Base-by-base conservation (phyloP, 2,113 vertebrate genomes). In the Ctenomys sociabilis region DNA sequence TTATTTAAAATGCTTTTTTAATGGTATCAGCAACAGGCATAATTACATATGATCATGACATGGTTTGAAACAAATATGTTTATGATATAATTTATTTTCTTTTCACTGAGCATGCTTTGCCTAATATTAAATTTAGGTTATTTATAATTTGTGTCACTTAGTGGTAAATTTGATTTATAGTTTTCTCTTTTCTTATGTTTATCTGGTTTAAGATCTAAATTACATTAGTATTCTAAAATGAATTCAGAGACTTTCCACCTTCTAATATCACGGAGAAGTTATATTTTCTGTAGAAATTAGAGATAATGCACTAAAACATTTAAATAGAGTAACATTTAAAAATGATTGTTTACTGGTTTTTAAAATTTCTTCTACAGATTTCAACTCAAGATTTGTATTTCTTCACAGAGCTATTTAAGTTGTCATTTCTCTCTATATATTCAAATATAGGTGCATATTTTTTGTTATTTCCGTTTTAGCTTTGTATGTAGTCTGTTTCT, bases 11-110 rank as follows among this genome's bases (percentile, higher is more conserved):
- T 81, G 0, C 4, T 11, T 77, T 81, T 70, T 75, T 45, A 89
- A 80, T 89, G 14, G 9, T 70, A 7, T 12, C n/a, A 80, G 77
- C 19, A 57, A 19, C 30, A 73, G 13, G 0, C 1, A 90, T 21
- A 24, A 75, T 87, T 83, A 22, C 32, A 13, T 77, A 21, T 68
- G 11, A 77, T 93, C 32, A 93, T 86, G 17, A 37, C 1, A 57
- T 66, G 28, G 28, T 52, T 84, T 91, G 9, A 95, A 88, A 89
- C 22, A 87, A 45, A 91, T 91, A 28, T 78, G 57, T 64, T 95
- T 86, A 75, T 49, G 17, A 95, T 93, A 82, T 40, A 80, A 30
- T 93, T 86, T 85, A 45, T 96, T 95, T 90, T 90, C 82, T 84
- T 91, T 91, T 96, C 52, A 84, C 14, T 88, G 43, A 73, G 43